Evolutionary conservation across 2,113 vertebrate genomes (phyloP), one percentile per base, ranked within the genome.

Genomic region (Tympanuchus pallidicinctus): DNA sequence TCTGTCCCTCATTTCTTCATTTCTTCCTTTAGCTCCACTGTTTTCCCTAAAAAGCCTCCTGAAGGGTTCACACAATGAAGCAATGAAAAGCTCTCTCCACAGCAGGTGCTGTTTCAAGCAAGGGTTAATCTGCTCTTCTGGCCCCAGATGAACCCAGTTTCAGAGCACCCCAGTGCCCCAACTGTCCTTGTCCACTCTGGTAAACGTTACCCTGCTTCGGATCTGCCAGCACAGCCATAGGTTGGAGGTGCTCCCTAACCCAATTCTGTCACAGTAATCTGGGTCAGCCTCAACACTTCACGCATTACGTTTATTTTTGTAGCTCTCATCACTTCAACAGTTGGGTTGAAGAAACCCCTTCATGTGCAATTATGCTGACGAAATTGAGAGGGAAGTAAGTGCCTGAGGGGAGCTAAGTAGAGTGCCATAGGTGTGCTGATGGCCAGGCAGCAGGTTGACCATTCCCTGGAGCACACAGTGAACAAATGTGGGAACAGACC

Each of bases 171-270:
- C 47, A 2, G 0, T 78, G 73, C 47, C 74, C 69, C 82, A 93
- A 76, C 80, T 93, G 82, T 90, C 60, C 83, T 95, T 86, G 92
- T 75, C 80, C 73, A 78, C 84, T 30, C 76, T 57, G 52, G 82
- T 90, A 78, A 90, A 59, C 69, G 48, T 73, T 81, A 72, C 74
- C 74, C 63, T 1, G 3, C 81, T 91, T 78, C 4, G 1, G 91
- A 83, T 93, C 56, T 92, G 88, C 90, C 69, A 36, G 72, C 67
- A 22, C 77, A 88, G 24, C 80, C 74, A 73, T 83, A 93, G 92
- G 92, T 90, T 96, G 96, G 92, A 96, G 95, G 86, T 95, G 90
- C 92, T 96, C 48, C 88, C 92, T 96, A 96, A 95, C 96, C 96
- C 89, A 93, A 81, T 96, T 96, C 95, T 94, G 95, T 96, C 96